These are phyloP conservation scores for Egretta garzetta DNA, from an alignment of 2,113 vertebrate genomes.

Conservation along the genomic window DNA sequence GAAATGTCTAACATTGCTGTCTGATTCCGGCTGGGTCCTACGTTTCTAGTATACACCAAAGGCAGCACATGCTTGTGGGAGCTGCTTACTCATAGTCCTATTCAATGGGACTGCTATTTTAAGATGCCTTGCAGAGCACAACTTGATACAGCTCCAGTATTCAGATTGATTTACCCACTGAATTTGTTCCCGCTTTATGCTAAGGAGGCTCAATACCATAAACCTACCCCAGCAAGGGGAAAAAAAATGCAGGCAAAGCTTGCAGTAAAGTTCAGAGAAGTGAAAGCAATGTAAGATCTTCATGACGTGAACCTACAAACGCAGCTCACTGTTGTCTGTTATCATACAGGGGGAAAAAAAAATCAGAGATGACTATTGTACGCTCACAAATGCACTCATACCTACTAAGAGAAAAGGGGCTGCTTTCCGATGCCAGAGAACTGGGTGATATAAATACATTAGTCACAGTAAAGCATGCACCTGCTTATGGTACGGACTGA, in stretches of 20 bases:
- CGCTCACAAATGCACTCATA: neutral
- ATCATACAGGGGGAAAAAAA: too few species aligned
- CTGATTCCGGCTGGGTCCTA: neutral
- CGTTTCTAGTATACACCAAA: neutral
- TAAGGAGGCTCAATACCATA: neutral
- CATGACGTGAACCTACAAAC: neutral
- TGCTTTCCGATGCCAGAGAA: neutral
- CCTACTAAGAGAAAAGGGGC: neutral
- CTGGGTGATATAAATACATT: neutral
- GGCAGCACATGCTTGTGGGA: neutral
- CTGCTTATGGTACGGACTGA: neutral
- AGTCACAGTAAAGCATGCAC: neutral
- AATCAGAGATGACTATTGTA: neutral
- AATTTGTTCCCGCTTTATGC: neutral
- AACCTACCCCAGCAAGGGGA: neutral
- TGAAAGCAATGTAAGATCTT: neutral
- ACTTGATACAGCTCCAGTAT: neutral
- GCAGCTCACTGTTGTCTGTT: neutral
- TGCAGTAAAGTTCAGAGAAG: neutral
- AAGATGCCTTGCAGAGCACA: neutral
- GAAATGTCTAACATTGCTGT: neutral
- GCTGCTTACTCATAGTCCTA: neutral
- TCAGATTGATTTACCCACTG: neutral
- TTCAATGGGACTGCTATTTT: slow-evolving; percentile 24
- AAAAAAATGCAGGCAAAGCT: neutral